Conservation (phyloP, 2,888 invertebrate genomes). For the Erebia palarica region DNA sequence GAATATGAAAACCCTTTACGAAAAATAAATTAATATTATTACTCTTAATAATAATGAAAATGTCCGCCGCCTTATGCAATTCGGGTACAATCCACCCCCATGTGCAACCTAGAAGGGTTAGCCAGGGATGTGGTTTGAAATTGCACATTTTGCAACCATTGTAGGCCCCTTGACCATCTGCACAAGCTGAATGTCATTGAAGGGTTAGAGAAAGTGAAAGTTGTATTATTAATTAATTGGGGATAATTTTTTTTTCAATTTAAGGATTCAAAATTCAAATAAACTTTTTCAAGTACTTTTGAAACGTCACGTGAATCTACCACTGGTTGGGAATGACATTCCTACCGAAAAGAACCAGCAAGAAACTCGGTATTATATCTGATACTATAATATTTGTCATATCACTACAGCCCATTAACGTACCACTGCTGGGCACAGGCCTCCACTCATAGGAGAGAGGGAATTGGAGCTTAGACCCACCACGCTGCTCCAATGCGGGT, state of each 20-base stretch:
- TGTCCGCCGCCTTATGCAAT: conserved; percentile 43
- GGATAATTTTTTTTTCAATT: neutral
- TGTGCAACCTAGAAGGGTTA: conserved; percentile 43
- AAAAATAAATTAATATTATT: conserved; percentile 30
- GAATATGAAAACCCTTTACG: conserved; percentile 55
- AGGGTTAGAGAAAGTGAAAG: conserved; percentile 52
- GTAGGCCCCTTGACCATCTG: conserved; percentile 56
- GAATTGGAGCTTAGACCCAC: too few relatives aligned
- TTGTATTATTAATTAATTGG: neutral
- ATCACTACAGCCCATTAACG: too few relatives aligned
- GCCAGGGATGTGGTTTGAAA: conserved; percentile 42
- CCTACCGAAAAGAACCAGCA: too few relatives aligned
- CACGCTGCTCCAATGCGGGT: too few relatives aligned
- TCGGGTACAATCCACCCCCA: conserved; percentile 50
- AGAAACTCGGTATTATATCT: too few relatives aligned
- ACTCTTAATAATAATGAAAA: conserved; percentile 32
- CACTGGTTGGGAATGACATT: too few relatives aligned
- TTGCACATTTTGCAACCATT: conserved; percentile 58
- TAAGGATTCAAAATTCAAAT: too few relatives aligned
- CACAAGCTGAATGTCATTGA: conserved; percentile 47
- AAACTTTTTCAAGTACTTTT: too few relatives aligned
- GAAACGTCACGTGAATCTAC: too few relatives aligned
- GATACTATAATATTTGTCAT: too few relatives aligned
- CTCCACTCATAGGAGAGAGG: too few relatives aligned
- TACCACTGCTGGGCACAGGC: too few relatives aligned